Base-by-base conservation (phyloP, 2,797 vertebrate species). In the Pelodytes ibericus region DNA sequence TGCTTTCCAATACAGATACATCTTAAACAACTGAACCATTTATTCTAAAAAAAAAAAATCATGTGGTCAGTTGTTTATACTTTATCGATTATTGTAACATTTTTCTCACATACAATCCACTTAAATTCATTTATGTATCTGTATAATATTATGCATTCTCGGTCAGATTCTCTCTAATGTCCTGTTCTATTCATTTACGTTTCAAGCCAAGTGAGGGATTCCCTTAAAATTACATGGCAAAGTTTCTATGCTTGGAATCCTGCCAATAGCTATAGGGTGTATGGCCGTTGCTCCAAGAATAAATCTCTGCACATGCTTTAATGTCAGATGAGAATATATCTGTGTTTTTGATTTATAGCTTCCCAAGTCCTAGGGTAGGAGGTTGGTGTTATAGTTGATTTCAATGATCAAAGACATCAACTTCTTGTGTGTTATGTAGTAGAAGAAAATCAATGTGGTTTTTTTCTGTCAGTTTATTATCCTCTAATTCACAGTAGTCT, bases 191-290 rank as follows among this genome's bases (percentile, higher is more conserved):
- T 61, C 82, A 80, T 41, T 80, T 49, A 27, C 53, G 80, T n/a
- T 41, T 44, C 80, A 59, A 59, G 81, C 81, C 72, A 83, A 82
- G 81, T 78, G 64, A 78, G 78, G 51, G 69, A 85, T 74, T 60
- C 82, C 18, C 27, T 36, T 70, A 78, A 81, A 15, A 49, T 75
- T 67, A 56, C 49, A 74, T 65, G 63, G 53, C 63, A 68, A 27
- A 59, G 56, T 68, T 18, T 67, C 25, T 60, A 26, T 47, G 27
- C 56, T 68, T 75, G 64, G 58, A 75, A 36, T 75, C 13, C 44
- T 75, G 64, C 73, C 73, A 75, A 68, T 68, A 69, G 73, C 65
- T 57, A 69, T 69, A 62, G 57, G 65, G 64, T 41, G 18, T 53
- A 39, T 62, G 73, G 57, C 39, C 65, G 27, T 2, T 22, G 56